Conservation (phyloP, 2,113 vertebrate species). For the Grammomys dolichurus region DNA sequence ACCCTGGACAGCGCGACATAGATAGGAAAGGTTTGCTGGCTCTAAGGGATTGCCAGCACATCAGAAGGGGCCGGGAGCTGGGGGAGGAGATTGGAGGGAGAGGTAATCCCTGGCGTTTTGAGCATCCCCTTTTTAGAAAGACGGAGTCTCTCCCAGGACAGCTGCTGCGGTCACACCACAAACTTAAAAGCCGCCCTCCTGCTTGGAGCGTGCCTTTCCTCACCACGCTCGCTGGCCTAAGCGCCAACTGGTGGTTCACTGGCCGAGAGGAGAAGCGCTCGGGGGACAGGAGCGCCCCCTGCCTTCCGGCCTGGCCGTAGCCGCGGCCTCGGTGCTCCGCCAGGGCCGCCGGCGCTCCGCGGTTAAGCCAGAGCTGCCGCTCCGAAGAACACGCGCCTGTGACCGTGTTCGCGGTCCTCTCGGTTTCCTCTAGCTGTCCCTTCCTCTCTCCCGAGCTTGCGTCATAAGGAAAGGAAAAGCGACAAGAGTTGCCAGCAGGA, state of each 20-base stretch:
- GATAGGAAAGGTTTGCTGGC: conserved; percentile 45
- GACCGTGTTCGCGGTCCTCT: neutral
- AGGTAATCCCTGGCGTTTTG: conserved; percentile 80
- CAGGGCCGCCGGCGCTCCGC: conserved; percentile 63
- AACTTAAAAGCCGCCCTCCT: conserved; percentile 80
- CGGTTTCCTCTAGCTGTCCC: neutral
- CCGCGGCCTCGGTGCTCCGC: conserved; percentile 32
- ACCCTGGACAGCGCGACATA: neutral
- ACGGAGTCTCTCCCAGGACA: conserved; percentile 78
- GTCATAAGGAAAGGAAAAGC: neutral
- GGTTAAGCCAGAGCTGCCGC: conserved; percentile 26
- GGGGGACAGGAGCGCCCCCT: conserved; percentile 77
- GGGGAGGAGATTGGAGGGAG: conserved; percentile 80
- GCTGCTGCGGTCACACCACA: conserved; percentile 83
- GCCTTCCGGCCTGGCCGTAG: conserved; percentile 21
- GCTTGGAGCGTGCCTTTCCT: conserved; percentile 72
- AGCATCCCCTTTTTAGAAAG: conserved; percentile 79
- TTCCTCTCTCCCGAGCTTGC: too few species aligned
- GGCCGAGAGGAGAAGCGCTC: neutral
- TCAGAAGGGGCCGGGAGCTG: conserved; percentile 9
- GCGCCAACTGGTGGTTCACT: conserved; percentile 71
- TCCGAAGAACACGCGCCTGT: neutral
- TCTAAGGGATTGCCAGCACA: neutral
- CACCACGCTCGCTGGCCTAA: conserved; percentile 7
- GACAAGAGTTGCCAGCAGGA: neutral